Percentiles rank a stretch among this genome's conserved stretches.
Conservation (phyloP, 1,140 invertebrate species). For the Heliothis virescens region DNA sequence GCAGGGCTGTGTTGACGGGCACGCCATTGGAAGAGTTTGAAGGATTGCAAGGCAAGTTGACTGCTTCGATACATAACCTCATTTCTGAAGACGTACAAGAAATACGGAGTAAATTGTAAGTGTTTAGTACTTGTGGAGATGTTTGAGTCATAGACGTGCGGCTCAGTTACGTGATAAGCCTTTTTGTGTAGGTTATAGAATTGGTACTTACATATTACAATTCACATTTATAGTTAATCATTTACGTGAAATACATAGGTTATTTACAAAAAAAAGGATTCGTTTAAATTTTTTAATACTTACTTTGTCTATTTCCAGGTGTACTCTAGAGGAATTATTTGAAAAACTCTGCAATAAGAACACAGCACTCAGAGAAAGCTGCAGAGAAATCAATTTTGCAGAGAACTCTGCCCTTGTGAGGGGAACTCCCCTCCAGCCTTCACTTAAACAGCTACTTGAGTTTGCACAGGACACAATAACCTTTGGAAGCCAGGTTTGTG, state of each 20-base stretch:
- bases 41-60: constrained; percentile 70
- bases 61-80: constrained; percentile 69
- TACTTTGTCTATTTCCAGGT: constrained; percentile 65
- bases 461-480: constrained; percentile 76
- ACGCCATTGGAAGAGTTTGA: constrained; percentile 76
- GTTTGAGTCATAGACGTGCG: background rate
- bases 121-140: constrained; percentile 45
- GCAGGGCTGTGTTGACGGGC: constrained; percentile 68
- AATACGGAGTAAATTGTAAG: constrained; percentile 73
- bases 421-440: constrained; percentile 78
- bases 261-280: no score
- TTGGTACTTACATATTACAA: background rate
- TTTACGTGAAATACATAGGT: no score
- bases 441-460: constrained; percentile 72
- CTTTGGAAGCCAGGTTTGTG: constrained; percentile 72
- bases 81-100: constrained; percentile 70
- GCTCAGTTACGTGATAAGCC: constrained; percentile 10
- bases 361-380: constrained; percentile 67
- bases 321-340: constrained; percentile 70
- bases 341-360: constrained; percentile 74
- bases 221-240: no score
- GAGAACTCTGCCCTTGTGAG: constrained; percentile 64
- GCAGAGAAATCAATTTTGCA: constrained; percentile 69
- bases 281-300: background rate
- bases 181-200: background rate